These are phyloP conservation scores for Smittia aterrima DNA, from an alignment of 2,888 invertebrate genomes.

Conservation along the genomic window DNA sequence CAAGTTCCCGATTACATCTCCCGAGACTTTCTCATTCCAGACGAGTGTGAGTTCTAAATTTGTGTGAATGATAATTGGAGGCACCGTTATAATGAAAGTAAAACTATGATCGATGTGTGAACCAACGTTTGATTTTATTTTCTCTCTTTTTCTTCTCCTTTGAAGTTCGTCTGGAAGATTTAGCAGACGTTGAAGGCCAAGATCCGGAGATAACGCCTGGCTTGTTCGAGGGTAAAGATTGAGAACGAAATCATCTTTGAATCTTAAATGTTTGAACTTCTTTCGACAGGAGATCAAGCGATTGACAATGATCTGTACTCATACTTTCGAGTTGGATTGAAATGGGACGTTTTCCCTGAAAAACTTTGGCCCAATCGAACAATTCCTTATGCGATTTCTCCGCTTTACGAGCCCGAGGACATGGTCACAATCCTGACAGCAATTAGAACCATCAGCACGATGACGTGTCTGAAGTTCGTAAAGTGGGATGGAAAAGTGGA, in stretches of 20 bases:
- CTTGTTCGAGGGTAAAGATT: constrained; percentile 60
- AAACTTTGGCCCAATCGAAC: constrained; percentile 64
- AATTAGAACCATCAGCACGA: constrained; percentile 60
- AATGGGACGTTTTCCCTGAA: constrained; percentile 65
- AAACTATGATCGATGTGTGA: neutral
- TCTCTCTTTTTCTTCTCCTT: neutral
- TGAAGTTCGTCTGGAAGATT: constrained; percentile 17
- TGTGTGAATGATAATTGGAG: neutral
- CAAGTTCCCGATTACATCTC: constrained; percentile 24
- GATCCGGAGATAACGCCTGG: constrained; percentile 67
- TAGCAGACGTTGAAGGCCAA: constrained; percentile 47
- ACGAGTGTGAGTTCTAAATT: constrained; percentile 30
- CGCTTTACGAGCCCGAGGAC: constrained; percentile 60
- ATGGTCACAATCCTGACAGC: constrained; percentile 55
- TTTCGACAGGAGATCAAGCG: constrained; percentile 56
- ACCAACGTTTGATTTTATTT: neutral
- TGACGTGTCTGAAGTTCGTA: constrained; percentile 64
- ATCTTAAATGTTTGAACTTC: neutral
- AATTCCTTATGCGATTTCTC: constrained; percentile 65
- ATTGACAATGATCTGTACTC: constrained; percentile 61
- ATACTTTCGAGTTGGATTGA: constrained; percentile 62
- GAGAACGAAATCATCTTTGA: too few species aligned
- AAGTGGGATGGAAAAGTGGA: constrained; percentile 64
- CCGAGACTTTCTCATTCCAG: constrained; percentile 22
- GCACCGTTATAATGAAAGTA: constrained; percentile 33